Percentiles rank a stretch among this genome's conserved stretches.
phyloP scores from a whole-genome alignment of 1,140 invertebrate genomes.

The Eubasilissa regina region DNA sequence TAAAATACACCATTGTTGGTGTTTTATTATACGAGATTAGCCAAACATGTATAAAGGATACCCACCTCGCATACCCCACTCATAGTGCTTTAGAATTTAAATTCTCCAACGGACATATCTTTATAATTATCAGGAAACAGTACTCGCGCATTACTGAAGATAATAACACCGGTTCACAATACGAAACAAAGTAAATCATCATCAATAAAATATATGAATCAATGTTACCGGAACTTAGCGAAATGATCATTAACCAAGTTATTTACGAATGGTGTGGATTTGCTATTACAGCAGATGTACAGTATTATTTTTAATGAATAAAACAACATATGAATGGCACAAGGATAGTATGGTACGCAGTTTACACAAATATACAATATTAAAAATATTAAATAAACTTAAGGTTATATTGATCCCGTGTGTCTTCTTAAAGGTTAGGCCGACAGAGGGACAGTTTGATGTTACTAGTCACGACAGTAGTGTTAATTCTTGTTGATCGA shows the following conservation, averaged over 20 bases:
- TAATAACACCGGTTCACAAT: not conserved
- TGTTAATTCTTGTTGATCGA: not conserved
- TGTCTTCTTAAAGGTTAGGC: conserved; percentile 36
- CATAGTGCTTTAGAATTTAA: too few species aligned
- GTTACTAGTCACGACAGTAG: conserved; percentile 29
- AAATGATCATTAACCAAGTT: not conserved
- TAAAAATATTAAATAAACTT: conserved; percentile 22
- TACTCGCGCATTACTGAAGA: not conserved
- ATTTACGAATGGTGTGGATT: conserved; percentile 20
- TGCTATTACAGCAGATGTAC: conserved; percentile 16
- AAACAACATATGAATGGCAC: conserved; percentile 27
- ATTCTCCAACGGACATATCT: too few species aligned
- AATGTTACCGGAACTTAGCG: conserved; percentile 33
- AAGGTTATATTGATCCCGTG: conserved; percentile 17
- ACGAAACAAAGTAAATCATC: not conserved
- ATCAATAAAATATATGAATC: not conserved
- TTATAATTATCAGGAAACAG: not conserved
- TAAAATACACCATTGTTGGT: too few species aligned
- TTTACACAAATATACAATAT: conserved; percentile 9
- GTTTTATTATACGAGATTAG: too few species aligned
- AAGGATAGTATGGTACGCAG: conserved; percentile 29
- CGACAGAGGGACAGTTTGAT: conserved; percentile 25
- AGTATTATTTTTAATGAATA: conserved; percentile 36
- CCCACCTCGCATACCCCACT: too few species aligned
- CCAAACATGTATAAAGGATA: too few species aligned